Percentiles rank a stretch among this genome's conserved stretches.
phyloP scores from a whole-genome alignment of 1,140 invertebrate genomes.

The Manduca sexta region DNA sequence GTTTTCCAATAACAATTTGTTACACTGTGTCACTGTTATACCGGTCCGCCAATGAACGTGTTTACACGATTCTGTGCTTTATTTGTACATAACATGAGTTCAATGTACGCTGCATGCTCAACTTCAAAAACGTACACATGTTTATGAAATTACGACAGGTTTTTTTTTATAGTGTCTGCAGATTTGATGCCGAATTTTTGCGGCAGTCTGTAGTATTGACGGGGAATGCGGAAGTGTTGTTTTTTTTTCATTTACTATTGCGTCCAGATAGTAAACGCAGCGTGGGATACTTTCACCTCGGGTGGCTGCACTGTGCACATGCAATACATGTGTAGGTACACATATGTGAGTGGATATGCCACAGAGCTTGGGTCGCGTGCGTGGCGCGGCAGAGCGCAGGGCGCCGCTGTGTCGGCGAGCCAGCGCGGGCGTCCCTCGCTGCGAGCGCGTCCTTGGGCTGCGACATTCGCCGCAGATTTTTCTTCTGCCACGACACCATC shows the following conservation, averaged over 20 bases:
- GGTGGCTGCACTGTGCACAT: no score
- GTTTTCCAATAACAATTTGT: slow-evolving; percentile 20
- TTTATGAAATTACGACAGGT: slow-evolving; percentile 7
- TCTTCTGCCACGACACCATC: no score
- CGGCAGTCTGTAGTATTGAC: slow-evolving; percentile 7
- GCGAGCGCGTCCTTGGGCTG: no score
- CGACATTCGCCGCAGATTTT: no score
- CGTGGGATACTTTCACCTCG: no score
- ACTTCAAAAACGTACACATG: neutral
- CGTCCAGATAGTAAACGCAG: no score
- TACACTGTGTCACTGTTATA: slow-evolving; percentile 31
- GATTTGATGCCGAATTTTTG: slow-evolving; percentile 6
- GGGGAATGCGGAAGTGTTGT: slow-evolving; percentile 18
- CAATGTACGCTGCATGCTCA: neutral
- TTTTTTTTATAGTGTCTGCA: slow-evolving; percentile 5
- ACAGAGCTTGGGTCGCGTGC: no score
- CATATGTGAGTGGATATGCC: no score
- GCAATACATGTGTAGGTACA: no score
- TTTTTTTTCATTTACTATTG: neutral
- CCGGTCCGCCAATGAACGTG: slow-evolving; percentile 9
- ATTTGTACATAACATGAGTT: neutral
- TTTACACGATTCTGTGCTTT: neutral
- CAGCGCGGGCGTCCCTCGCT: no score
- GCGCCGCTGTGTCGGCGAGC: no score
- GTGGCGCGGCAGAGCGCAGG: no score